Percentiles rank a stretch among this genome's conserved stretches.
Conservation (phyloP, 2,888 invertebrate species). For the Drosophila rubida region DNA sequence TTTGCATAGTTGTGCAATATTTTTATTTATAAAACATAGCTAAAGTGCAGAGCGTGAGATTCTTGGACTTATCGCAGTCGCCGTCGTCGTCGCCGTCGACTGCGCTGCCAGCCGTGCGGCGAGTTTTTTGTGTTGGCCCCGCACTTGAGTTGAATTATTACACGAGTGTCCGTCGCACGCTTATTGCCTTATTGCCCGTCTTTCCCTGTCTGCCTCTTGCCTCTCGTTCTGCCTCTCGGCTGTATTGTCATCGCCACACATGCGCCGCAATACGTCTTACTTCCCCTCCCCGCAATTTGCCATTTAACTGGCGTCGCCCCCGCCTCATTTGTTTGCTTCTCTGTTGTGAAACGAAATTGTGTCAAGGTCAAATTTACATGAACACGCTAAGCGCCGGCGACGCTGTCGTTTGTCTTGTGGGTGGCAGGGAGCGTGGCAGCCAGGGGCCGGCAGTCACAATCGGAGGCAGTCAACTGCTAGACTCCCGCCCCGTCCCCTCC, state of each 20-base stretch:
- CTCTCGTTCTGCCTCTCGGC: conserved; percentile 10
- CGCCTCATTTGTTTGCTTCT: conserved; percentile 73
- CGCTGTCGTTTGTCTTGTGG: conserved; percentile 22
- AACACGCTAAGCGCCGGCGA: conserved; percentile 74
- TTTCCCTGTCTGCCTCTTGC: conserved; percentile 3
- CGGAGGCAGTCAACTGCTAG: conserved; percentile 7
- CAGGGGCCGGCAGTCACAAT: conserved; percentile 2
- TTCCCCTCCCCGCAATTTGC: conserved; percentile 10
- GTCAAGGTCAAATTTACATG: conserved; percentile 83
- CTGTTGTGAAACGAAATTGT: conserved; percentile 80
- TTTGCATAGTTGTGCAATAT: conserved; percentile 58
- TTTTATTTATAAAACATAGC: conserved; percentile 48
- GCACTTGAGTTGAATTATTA: conserved; percentile 76
- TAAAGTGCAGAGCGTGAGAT: conserved; percentile 75
- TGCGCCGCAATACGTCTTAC: conserved; percentile 21
- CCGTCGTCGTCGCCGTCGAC: conserved; percentile 4
- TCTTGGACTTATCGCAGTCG: conserved; percentile 50
- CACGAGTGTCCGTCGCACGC: conserved; percentile 56
- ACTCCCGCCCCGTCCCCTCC: background rate
- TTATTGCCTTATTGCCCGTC: conserved; percentile 9
- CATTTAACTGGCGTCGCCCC: conserved; percentile 47
- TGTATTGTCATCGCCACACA: conserved; percentile 50
- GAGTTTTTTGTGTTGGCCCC: conserved; percentile 56
- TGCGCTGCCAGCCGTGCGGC: conserved; percentile 22
- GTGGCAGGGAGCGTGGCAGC: conserved; percentile 1